Base-by-base conservation (phyloP, 2,888 invertebrate species). In the Athripsodes cinereus region DNA sequence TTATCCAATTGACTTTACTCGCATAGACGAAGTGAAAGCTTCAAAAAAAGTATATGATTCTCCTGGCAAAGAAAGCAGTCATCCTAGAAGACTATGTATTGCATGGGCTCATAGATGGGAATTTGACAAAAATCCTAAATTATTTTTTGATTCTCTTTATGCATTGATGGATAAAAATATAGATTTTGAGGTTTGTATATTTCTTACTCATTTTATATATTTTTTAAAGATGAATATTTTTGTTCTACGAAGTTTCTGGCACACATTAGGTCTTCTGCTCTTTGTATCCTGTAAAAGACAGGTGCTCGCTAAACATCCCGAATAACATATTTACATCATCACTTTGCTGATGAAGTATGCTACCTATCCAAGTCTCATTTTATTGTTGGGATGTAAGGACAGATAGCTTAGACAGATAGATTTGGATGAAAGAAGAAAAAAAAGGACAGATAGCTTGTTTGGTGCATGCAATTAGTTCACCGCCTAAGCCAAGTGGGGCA, bases 41-140 rank as follows among this genome's bases (percentile, higher is more conserved):
- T 26, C 16, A 31, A 44, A 47, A 22, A 22, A 52, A 44, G 35
- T 35, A 19, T 19, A 49, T 22, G 34, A 52, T 57, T 59, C 21
- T 13, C 34, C 56, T 26, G 6, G 5, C 6, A 22, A 50, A 16
- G 20, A n/a, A 22, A 6, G n/a, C 13, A 13, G n/a, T 35, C 8
- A 31, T 22, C 19, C 26, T 26, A 40, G 50, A 52, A 62, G 65
- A 53, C 65, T 86, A 48, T 82, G 83, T 66, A 79, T 88, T 57
- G 80, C 87, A 5, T 89, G 88, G 88, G 85, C 88, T 1, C 88
- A 89, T 71, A 74, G 88, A 66, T 89, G 89, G 87, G 88, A 88
- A 69, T 86, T 87, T 69, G 88, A 89, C 68, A 88, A 88, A 72
- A 82, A 84, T 68, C 88, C 88, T 0, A 81, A 84, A 48, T 69